Evolutionary conservation across 2,113 vertebrate genomes (phyloP).

Genomic region (Atrichornis clamosus): DNA sequence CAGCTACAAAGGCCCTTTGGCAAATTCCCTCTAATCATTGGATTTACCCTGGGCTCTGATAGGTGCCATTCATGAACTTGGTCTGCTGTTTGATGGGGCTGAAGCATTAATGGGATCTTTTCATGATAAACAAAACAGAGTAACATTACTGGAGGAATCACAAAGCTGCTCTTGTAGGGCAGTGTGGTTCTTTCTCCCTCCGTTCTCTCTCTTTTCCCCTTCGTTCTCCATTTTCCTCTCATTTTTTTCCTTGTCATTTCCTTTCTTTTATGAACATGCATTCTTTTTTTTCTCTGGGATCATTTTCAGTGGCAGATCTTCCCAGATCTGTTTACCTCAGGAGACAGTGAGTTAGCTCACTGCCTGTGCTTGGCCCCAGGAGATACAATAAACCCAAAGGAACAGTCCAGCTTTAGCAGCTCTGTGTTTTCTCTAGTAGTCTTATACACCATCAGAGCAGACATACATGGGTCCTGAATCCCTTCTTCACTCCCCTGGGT

Average conservation of each 20-base stretch:
- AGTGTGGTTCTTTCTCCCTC: constrained; percentile 37
- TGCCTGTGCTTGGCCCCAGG: background rate
- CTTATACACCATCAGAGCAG: background rate
- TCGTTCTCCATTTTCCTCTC: background rate
- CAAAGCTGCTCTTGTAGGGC: constrained; percentile 74
- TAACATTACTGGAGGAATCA: constrained; percentile 79
- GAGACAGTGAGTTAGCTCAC: constrained; percentile 33
- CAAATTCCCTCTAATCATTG: constrained; percentile 93
- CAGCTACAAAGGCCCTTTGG: constrained; percentile 92
- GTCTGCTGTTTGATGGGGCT: constrained; percentile 79
- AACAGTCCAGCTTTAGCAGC: background rate
- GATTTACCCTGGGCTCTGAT: constrained; percentile 88
- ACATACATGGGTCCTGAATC: background rate
- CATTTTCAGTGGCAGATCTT: constrained; percentile 61
- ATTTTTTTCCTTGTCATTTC: background rate
- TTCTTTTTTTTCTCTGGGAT: constrained; percentile 26
- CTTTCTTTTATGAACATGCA: constrained; percentile 28
- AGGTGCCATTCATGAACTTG: constrained; percentile 90
- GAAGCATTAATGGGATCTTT: constrained; percentile 81
- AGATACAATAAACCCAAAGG: background rate
- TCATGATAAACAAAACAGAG: constrained; percentile 83
- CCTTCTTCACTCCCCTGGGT: background rate
- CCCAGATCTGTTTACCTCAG: constrained; percentile 51
- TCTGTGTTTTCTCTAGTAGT: background rate
- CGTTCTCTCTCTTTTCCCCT: background rate